phyloP scores from a whole-genome alignment of 1,140 invertebrate species.

The honey bee (Apis mellifera) region Amel_HAv3.1 CM009942.2:5701001-5701500 shows the following conservation, averaged over 20 bases:
- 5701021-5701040: constrained; percentile 41
- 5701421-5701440: too few relatives aligned
- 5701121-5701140: neutral
- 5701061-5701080: neutral
- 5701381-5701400: too few relatives aligned
- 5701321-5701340: too few relatives aligned
- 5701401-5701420: too few relatives aligned
- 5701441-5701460: too few relatives aligned
- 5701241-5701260: neutral
- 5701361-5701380: too few relatives aligned
- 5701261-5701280: too few relatives aligned
- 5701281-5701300: too few relatives aligned
- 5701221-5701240: neutral
- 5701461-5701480: too few relatives aligned
- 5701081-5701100: neutral
- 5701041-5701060: neutral
- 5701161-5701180: neutral
- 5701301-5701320: too few relatives aligned
- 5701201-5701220: neutral
- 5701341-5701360: too few relatives aligned
- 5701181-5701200: neutral
- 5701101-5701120: neutral
- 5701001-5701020: constrained; percentile 61
- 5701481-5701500: neutral
- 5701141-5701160: neutral